These are phyloP conservation scores for Microvelia longipes DNA, from an alignment of 1,140 invertebrate species.

Conservation along the genomic window DNA sequence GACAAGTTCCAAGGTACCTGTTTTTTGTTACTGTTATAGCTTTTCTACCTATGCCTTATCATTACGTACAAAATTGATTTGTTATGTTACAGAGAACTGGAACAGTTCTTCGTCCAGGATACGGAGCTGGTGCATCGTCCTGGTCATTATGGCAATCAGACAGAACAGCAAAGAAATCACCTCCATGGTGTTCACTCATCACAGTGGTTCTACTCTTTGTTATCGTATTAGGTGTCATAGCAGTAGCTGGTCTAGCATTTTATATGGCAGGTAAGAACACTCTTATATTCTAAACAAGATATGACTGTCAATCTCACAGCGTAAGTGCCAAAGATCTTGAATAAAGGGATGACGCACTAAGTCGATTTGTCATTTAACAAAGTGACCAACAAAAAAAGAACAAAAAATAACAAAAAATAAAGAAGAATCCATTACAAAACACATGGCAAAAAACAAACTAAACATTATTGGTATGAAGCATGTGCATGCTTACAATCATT, in stretches of 20 bases:
- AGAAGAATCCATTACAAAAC: too few species aligned
- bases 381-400: neutral
- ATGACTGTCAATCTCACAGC: too few species aligned
- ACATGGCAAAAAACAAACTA: too few species aligned
- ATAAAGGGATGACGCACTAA: too few species aligned
- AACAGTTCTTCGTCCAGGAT: neutral
- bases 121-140: neutral
- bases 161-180: neutral
- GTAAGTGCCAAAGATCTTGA: too few species aligned
- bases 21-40: too few species aligned
- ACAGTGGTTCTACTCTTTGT: constrained; percentile 16
- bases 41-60: too few species aligned
- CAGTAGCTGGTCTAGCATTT: constrained; percentile 54
- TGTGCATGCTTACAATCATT: too few species aligned
- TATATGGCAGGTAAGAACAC: constrained; percentile 50
- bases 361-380: neutral
- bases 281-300: neutral
- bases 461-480: too few species aligned
- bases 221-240: constrained; percentile 43
- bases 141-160: neutral
- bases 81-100: neutral
- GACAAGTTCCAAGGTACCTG: too few species aligned
- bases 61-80: neutral
- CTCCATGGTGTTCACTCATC: constrained; percentile 14
- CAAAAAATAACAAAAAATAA: too few species aligned